Evolutionary conservation across 2,113 vertebrate genomes (phyloP).

Genomic region (Pungitius pungitius): DNA sequence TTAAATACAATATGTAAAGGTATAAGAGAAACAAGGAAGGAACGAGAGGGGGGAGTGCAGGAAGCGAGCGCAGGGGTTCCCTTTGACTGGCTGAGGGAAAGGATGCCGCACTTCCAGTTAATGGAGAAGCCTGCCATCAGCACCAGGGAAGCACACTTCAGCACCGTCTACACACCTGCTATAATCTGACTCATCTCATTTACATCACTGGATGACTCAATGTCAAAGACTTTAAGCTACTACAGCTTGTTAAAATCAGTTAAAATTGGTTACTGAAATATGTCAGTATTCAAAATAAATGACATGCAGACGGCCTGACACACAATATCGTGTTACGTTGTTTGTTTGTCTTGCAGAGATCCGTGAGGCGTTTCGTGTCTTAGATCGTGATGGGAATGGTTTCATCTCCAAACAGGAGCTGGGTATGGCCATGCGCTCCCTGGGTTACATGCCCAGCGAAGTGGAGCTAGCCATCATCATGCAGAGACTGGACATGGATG

Average conservation of each 20-base stretch:
- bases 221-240: background rate
- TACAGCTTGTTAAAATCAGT: background rate
- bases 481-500: slow-evolving; percentile 99
- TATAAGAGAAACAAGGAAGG: slow-evolving; percentile 35
- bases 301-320: background rate
- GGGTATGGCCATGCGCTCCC: slow-evolving; percentile 98
- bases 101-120: slow-evolving; percentile 28
- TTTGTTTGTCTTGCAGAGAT: slow-evolving; percentile 85
- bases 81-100: slow-evolving; percentile 37
- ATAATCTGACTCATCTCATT: slow-evolving; percentile 44
- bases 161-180: slow-evolving; percentile 30
- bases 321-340: slow-evolving; percentile 7
- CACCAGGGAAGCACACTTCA: slow-evolving; percentile 44
- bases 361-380: slow-evolving; percentile 94
- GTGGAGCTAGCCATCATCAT: slow-evolving; percentile 99
- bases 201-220: slow-evolving; percentile 29
- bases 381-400: slow-evolving; percentile 98
- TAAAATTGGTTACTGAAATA: background rate
- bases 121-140: slow-evolving; percentile 53
- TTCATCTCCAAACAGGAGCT: slow-evolving; percentile 99
- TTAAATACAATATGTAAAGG: slow-evolving; percentile 56
- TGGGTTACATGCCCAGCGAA: slow-evolving; percentile 99
- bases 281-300: background rate
- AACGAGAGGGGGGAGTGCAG: background rate
- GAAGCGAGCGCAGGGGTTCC: slow-evolving; percentile 3